Conservation (phyloP, 2,797 vertebrate species). For the Aeoliscus strigatus region DNA sequence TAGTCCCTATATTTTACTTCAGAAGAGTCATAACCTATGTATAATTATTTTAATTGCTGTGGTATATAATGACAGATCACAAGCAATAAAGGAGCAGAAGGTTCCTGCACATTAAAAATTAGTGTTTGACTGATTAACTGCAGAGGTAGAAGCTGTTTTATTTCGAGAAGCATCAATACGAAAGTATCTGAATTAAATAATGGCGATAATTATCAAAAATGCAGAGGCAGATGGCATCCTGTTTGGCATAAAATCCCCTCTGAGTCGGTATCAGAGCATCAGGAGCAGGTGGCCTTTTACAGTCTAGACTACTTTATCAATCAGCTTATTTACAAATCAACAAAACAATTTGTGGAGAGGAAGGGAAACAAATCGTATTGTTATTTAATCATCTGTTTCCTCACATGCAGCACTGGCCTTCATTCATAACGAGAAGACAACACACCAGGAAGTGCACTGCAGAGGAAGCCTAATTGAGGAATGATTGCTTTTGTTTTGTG, state of each 20-base stretch:
- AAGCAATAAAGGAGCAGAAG: conserved; percentile 29
- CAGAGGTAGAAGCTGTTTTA: too few relatives aligned
- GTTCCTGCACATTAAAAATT: too few relatives aligned
- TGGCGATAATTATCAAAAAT: conserved; percentile 12
- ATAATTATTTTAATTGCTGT: too few relatives aligned
- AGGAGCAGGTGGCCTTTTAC: conserved; percentile 40
- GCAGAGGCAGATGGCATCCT: conserved; percentile 32
- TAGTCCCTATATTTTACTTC: too few relatives aligned
- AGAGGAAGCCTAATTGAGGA: conserved; percentile 51
- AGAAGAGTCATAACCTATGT: too few relatives aligned
- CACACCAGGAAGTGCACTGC: conserved; percentile 36
- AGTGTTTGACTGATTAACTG: too few relatives aligned
- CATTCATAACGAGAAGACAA: conserved; percentile 49
- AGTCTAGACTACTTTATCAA: conserved; percentile 40
- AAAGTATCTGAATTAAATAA: conserved; percentile 15
- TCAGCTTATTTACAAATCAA: conserved; percentile 49
- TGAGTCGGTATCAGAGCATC: conserved; percentile 22
- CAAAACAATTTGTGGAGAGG: conserved; percentile 39
- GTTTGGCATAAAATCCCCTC: conserved; percentile 42
- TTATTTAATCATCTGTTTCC: conserved; percentile 14
- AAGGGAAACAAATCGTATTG: conserved; percentile 16
- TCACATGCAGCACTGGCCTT: conserved; percentile 20
- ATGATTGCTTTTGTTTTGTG: conserved; percentile 52
- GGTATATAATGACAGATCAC: conserved; percentile 27
- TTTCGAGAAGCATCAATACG: too few relatives aligned